phyloP scores from a whole-genome alignment of 1,140 invertebrate genomes.

The Drosophila murphyi region DNA sequence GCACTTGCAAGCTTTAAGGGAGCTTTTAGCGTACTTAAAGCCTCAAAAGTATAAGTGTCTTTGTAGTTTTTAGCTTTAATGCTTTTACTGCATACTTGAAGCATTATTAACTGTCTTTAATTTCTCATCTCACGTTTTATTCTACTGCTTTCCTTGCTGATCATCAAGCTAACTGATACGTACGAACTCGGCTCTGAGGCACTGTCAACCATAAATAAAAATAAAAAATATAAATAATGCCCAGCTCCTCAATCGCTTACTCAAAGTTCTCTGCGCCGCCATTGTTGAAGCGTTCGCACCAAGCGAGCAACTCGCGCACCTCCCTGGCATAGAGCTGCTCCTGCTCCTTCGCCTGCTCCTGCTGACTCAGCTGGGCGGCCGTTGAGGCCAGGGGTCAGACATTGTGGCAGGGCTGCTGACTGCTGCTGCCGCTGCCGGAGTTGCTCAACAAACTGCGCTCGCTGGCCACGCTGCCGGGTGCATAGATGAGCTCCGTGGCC shows the following conservation, averaged over 20 bases:
- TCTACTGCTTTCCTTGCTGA: no score
- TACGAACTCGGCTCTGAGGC: constrained; percentile 9
- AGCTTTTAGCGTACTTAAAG: no score
- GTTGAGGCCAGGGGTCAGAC: constrained; percentile 64
- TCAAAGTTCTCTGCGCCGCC: constrained; percentile 76
- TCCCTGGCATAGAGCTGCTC: constrained; percentile 75
- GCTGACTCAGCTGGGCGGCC: constrained; percentile 15
- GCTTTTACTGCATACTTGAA: no score
- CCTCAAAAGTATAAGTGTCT: no score
- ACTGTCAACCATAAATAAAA: not conserved
- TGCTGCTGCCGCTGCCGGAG: constrained; percentile 75
- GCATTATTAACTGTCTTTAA: no score
- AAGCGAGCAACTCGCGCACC: constrained; percentile 73
- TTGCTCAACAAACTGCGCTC: constrained; percentile 79
- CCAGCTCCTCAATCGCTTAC: constrained; percentile 26
- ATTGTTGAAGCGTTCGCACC: constrained; percentile 82
- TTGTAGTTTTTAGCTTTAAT: no score
- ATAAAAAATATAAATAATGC: no score
- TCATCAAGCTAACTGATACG: not conserved
- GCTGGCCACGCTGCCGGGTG: constrained; percentile 81
- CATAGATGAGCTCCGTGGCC: constrained; percentile 78
- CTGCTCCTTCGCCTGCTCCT: constrained; percentile 40
- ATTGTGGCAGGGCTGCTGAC: constrained; percentile 68
- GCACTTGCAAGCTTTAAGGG: no score
- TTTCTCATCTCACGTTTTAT: no score